These are phyloP conservation scores for Dromaius novaehollandiae DNA, from an alignment of 2,113 vertebrate species.

Conservation along the genomic window DNA sequence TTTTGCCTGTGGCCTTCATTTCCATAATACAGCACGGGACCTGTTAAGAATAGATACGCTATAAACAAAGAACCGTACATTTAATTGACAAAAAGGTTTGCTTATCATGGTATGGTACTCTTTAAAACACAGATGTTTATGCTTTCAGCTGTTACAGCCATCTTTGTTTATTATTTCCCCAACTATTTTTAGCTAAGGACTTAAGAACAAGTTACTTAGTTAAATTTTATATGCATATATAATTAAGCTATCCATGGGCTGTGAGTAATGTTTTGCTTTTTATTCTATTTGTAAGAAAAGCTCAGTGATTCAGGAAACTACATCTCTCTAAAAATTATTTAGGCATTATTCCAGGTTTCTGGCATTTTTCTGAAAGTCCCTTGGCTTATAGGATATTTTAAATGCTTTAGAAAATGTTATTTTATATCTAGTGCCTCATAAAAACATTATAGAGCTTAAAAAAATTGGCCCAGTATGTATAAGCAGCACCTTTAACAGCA, in stretches of 20 bases:
- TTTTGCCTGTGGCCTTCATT: not conserved
- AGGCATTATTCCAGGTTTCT: not conserved
- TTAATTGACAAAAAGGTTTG: not conserved
- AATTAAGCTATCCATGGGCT: not conserved
- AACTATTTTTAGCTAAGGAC: not conserved
- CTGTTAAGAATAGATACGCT: not conserved
- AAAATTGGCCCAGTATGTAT: not conserved
- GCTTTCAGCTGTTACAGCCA: not conserved
- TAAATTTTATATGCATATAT: not conserved
- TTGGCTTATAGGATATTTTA: not conserved
- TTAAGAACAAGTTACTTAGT: not conserved
- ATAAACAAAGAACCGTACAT: not conserved
- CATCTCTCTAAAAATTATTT: not conserved
- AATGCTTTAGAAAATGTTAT: not conserved
- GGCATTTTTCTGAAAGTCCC: not conserved
- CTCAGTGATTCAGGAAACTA: not conserved
- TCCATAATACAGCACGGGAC: not conserved
- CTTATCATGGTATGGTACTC: not conserved
- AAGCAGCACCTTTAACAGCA: not conserved
- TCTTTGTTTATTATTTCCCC: not conserved
- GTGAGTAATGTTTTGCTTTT: not conserved
- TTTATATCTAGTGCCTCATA: not conserved
- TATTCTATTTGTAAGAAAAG: not conserved
- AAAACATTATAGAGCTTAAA: not conserved
- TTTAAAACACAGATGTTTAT: not conserved